Evolutionary conservation across 2,113 vertebrate species (phyloP).

Genomic region (Syngnathus scovelli): DNA sequence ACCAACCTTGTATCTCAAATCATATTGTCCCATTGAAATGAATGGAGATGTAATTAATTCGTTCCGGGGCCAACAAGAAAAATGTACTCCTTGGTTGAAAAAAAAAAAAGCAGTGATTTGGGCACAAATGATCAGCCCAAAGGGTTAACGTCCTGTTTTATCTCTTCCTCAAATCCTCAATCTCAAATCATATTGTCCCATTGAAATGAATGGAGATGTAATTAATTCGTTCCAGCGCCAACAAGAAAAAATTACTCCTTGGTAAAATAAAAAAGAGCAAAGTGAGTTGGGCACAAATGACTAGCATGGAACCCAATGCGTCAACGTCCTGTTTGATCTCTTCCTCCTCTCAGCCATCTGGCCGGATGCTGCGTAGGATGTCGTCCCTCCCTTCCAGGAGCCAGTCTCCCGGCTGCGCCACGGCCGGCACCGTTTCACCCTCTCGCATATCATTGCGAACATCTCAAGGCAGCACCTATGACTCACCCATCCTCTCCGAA

Average conservation of each 20-base stretch:
- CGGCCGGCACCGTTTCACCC: conserved; percentile 76
- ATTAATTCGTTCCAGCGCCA: no score
- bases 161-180: not conserved
- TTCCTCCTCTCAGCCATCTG: conserved; percentile 64
- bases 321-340: not conserved
- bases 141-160: not conserved
- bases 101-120: not conserved
- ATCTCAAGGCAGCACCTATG: conserved; percentile 84
- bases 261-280: no score
- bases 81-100: no score
- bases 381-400: conserved; percentile 91
- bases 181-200: no score
- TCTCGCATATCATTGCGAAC: conserved; percentile 85
- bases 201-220: no score
- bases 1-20: no score
- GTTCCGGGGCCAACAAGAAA: no score
- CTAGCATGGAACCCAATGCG: not conserved
- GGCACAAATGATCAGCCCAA: not conserved
- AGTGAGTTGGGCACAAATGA: not conserved
- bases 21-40: no score
- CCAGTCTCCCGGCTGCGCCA: conserved; percentile 87
- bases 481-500: conserved; percentile 82
- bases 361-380: conserved; percentile 82
- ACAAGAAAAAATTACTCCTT: no score
- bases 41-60: no score